Conservation (phyloP, 2,797 vertebrate genomes). For the Psittacula derbiana region DNA sequence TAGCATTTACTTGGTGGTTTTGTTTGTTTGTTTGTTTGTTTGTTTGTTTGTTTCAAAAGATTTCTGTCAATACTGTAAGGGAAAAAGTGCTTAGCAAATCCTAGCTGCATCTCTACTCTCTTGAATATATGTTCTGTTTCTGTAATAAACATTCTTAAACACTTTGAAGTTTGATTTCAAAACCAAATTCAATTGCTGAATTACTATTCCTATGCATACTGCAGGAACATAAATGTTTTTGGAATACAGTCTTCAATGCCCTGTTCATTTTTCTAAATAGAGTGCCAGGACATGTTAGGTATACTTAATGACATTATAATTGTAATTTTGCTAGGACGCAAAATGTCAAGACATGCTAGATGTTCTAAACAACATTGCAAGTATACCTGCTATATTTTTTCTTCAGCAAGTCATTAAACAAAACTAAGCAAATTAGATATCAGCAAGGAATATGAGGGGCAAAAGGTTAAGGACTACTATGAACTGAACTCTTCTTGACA, state of each 20-base stretch:
- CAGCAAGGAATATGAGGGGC: background rate
- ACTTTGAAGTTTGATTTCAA: constrained; percentile 38
- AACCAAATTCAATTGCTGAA: constrained; percentile 1
- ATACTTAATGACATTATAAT: background rate
- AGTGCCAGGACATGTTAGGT: background rate
- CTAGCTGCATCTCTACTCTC: background rate
- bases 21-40: background rate
- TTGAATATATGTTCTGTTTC: constrained; percentile 5
- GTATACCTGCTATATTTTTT: background rate
- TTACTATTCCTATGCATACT: background rate
- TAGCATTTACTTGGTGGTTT: background rate
- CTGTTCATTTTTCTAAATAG: background rate
- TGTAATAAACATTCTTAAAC: constrained; percentile 13
- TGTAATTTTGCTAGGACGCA: background rate
- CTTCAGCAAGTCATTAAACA: background rate
- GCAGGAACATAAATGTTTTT: constrained; percentile 1
- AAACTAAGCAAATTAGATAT: background rate
- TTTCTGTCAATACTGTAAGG: background rate
- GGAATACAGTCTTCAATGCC: background rate
- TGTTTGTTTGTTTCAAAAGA: background rate
- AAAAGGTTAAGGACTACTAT: background rate
- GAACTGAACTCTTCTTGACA: background rate
- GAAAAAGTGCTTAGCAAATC: background rate
- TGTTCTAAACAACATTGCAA: background rate
- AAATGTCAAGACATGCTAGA: background rate